phyloP scores from a whole-genome alignment of 2,797 vertebrate species.

The Acomys russatus region DNA sequence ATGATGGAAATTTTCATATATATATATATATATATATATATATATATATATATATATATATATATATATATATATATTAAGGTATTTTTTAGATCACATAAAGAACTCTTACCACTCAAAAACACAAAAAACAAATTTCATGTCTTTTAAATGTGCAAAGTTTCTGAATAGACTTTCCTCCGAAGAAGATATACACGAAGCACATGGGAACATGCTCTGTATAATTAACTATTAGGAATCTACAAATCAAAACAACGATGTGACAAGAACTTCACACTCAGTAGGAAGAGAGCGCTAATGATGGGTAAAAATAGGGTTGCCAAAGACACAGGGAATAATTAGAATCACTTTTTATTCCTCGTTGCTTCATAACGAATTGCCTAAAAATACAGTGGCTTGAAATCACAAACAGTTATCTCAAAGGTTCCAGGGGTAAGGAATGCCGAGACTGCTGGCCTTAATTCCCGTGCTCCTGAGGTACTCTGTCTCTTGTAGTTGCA shows the following conservation, averaged over 20 bases:
- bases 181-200: background rate
- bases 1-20: background rate
- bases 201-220: background rate
- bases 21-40: too few species aligned
- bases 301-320: background rate
- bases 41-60: background rate
- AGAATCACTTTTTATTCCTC: background rate
- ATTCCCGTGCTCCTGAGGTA: background rate
- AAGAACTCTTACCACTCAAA: background rate
- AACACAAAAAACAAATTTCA: background rate
- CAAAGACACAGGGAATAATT: background rate
- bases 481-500: background rate
- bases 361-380: background rate
- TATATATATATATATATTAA: constrained; percentile 1
- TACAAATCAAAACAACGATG: constrained; percentile 24
- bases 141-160: background rate
- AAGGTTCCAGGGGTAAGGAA: background rate
- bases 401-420: background rate
- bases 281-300: background rate
- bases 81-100: background rate
- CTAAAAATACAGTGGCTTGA: constrained; percentile 2
- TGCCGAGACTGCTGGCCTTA: background rate
- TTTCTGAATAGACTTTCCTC: background rate
- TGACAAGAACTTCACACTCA: background rate
- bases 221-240: constrained; percentile 19